phyloP scores from a whole-genome alignment of 2,888 invertebrate species.

The Cephus spinipes region DNA sequence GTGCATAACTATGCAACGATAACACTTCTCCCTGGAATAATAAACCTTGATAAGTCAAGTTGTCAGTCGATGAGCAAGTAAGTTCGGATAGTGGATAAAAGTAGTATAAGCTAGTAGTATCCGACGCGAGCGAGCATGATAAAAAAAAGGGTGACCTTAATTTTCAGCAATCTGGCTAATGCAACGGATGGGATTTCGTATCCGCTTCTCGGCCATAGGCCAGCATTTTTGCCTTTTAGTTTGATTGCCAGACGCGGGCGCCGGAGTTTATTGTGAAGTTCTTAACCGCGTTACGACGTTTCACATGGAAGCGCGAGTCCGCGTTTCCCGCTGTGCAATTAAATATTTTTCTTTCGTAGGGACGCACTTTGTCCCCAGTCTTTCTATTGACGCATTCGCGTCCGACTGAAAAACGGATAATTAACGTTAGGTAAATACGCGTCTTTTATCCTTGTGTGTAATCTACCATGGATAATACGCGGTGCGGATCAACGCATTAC shows the following conservation, averaged over 20 bases:
- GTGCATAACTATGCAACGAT: constrained; percentile 81
- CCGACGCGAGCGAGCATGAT: not conserved
- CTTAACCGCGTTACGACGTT: constrained; percentile 32
- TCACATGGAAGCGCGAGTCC: not conserved
- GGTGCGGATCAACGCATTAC: not conserved
- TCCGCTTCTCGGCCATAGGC: constrained; percentile 7
- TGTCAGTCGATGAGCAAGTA: not conserved
- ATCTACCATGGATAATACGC: not conserved
- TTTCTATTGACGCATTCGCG: not conserved
- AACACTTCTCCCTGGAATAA: constrained; percentile 76
- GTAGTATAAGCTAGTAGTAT: not conserved
- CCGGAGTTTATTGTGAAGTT: constrained; percentile 34
- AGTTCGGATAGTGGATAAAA: not conserved
- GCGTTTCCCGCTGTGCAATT: not conserved
- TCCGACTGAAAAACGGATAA: not conserved
- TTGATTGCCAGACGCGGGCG: constrained; percentile 33
- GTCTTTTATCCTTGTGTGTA: not conserved
- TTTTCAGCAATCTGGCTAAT: constrained; percentile 42
- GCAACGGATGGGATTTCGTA: constrained; percentile 13
- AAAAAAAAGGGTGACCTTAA: constrained; percentile 26
- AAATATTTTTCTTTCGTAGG: not conserved
- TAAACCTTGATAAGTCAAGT: not conserved
- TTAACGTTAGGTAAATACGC: not conserved
- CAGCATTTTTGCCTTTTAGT: constrained; percentile 43
- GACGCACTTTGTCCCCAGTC: not conserved